Evolutionary conservation across 1,140 invertebrate genomes (phyloP).

Genomic region (Drosophila orena): DNA sequence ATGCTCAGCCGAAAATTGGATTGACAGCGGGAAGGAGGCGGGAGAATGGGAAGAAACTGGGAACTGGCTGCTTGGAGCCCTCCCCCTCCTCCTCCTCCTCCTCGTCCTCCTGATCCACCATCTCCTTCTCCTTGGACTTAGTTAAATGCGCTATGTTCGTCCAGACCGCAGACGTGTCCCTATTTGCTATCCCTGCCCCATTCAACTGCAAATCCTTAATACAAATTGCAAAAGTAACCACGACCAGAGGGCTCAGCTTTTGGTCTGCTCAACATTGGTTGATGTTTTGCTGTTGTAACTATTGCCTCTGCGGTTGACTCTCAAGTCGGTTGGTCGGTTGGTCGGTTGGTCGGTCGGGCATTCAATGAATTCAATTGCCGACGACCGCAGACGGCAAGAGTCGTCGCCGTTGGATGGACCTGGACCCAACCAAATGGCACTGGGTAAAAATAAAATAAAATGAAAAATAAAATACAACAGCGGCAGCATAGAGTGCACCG

Average conservation of each 20-base stretch:
- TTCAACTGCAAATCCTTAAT: conserved; percentile 73
- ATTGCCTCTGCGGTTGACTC: conserved; percentile 54
- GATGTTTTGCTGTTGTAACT: conserved; percentile 16
- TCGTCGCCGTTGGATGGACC: conserved; percentile 20
- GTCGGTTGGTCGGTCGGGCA: conserved; percentile 26
- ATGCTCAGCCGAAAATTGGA: conserved; percentile 79
- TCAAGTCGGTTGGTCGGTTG: conserved; percentile 7
- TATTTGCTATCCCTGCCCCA: conserved; percentile 36
- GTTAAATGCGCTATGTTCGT: conserved; percentile 66
- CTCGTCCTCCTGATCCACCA: background rate
- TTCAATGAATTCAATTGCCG: conserved; percentile 81
- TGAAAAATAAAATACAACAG: conserved; percentile 19
- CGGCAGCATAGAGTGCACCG: background rate
- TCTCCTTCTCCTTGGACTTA: conserved; percentile 26
- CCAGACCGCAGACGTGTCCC: conserved; percentile 60
- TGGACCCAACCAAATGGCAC: conserved; percentile 10
- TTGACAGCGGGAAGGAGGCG: conserved; percentile 12
- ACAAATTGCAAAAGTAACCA: conserved; percentile 80
- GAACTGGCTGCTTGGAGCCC: background rate
- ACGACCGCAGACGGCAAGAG: conserved; percentile 68
- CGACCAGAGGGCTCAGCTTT: conserved; percentile 56
- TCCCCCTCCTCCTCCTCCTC: background rate
- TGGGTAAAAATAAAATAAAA: conserved; percentile 16
- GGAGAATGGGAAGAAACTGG: background rate
- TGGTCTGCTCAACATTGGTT: conserved; percentile 53